phyloP scores from a whole-genome alignment of 2,888 invertebrate species.

The Andrena dorsata region DNA sequence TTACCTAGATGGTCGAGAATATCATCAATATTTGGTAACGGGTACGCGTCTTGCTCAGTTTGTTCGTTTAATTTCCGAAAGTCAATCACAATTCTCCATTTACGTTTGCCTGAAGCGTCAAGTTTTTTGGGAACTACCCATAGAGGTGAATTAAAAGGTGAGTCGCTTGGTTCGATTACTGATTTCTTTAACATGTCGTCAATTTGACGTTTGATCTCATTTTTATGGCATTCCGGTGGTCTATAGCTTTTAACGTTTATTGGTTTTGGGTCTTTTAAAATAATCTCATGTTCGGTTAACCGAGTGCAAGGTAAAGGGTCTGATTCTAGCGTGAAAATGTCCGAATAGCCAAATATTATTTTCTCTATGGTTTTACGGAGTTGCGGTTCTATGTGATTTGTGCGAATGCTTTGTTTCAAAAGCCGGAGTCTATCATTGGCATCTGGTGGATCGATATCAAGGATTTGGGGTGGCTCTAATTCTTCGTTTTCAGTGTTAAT shows the following conservation, averaged over 20 bases:
- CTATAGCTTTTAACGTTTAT: neutral
- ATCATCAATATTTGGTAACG: conserved; percentile 5
- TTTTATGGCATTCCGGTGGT: neutral
- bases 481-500: no score
- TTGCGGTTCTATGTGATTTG: no score
- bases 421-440: no score
- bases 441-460: no score
- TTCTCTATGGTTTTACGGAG: no score
- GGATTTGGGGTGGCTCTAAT: no score
- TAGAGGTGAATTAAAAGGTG: neutral
- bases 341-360: no score
- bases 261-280: no score
- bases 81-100: conserved; percentile 34
- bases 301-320: no score
- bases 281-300: no score
- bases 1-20: neutral
- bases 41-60: neutral
- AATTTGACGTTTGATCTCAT: neutral
- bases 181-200: conserved; percentile 16
- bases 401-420: no score
- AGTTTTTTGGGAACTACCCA: conserved; percentile 34
- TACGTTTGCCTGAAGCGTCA: conserved; percentile 6
- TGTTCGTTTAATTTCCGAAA: conserved; percentile 4
- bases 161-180: neutral
- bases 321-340: no score